Conservation (phyloP, 2,113 vertebrate genomes). For the Laterallus jamaicensis region DNA sequence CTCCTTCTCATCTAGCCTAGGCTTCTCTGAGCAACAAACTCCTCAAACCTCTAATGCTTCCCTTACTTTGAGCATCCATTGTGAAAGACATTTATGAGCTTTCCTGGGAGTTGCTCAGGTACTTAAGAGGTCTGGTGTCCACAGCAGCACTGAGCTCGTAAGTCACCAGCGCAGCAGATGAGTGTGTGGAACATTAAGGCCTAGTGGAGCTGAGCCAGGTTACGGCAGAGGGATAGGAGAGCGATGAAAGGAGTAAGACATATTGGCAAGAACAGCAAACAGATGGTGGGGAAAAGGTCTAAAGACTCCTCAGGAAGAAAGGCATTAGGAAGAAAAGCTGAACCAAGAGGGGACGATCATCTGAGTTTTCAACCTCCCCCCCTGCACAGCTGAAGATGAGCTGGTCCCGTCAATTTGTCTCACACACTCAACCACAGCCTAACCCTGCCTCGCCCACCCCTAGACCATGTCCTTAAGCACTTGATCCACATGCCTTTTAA, state of each 20-base stretch:
- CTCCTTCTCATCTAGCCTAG: background rate
- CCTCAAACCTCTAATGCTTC: background rate
- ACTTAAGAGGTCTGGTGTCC: conserved; percentile 31
- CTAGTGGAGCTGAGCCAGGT: conserved; percentile 17
- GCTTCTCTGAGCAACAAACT: background rate
- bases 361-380: background rate
- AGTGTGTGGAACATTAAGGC: background rate
- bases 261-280: background rate
- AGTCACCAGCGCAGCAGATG: background rate
- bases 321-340: background rate
- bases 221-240: background rate
- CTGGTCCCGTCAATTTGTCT: background rate
- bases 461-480: too few species aligned
- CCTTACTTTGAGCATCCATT: background rate
- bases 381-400: background rate
- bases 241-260: background rate
- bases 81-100: conserved; percentile 30
- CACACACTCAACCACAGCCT: too few species aligned
- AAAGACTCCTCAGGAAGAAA: background rate
- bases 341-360: background rate
- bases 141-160: conserved; percentile 1
- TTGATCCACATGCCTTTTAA: too few species aligned
- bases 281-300: background rate
- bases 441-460: too few species aligned
- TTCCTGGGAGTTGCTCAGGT: conserved; percentile 15